Base-by-base conservation (phyloP, 1,140 invertebrate genomes). In the Maniola jurtina region DNA sequence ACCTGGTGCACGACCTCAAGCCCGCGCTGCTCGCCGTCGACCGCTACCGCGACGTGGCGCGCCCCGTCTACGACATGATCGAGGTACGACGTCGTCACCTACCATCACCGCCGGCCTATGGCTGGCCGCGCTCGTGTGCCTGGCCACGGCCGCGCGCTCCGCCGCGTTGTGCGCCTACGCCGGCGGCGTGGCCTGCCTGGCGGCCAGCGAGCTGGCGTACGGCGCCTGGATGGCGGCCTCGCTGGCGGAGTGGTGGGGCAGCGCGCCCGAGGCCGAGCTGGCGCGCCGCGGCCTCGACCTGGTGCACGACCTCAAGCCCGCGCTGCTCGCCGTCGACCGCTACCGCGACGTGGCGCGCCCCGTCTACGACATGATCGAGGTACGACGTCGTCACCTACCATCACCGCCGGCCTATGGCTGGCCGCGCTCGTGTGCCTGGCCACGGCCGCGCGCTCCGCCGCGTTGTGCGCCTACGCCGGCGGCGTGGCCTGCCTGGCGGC, bases 1-100 rank as follows among this genome's bases (percentile, higher is more conserved):
- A 88, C 74, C 76, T 89, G 67, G 66, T 90, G 78, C 85, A 90
- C 71, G 88, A 90, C 75, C 57, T 90, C 68, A 89, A 89, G 81
- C 85, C 88, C 14, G 81, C 81, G 69, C 79, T 90, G 66, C 86
- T 87, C 33, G 84, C 81, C 50, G 69, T 90, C 36, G 84, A 88
- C 70, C 78, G 80, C 10, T 87, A 88, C 76, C 65, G 72, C 38
- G 85, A 88, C 64, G 66, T 86, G 55, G 86, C 80, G 10, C 55
- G 81, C 0, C 86, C 85, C 5, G 62, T 89, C 58, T 83, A 84
- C 69, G 83, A 83, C 59, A 88, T 90, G 80, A 84, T 90, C 56
- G 86, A 89, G 83, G 88, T 85, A 33, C 54, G 34, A 55, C 42
- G n/a, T 50, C 42, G 9, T 16, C 33, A 35, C 15, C 11, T n/a